phyloP scores from a whole-genome alignment of 2,888 invertebrate species.

The Melanargia galathea region DNA sequence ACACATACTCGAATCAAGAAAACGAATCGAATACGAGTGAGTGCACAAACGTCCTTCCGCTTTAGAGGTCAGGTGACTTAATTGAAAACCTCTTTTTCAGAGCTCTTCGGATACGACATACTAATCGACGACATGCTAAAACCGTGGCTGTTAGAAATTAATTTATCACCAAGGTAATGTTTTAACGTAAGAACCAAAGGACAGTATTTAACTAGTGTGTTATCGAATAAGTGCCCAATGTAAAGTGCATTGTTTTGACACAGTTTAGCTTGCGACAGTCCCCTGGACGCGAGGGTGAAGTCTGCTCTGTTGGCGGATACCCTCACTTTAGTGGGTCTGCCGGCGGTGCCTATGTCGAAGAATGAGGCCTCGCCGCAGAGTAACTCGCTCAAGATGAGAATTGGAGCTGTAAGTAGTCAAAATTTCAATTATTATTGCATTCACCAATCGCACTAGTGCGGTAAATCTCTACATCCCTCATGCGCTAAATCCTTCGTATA shows the following conservation, averaged over 20 bases:
- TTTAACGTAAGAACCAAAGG: conserved; percentile 1
- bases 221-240: not conserved
- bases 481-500: no score
- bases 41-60: no score
- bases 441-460: no score
- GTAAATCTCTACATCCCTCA: no score
- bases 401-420: conserved; percentile 64
- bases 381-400: conserved; percentile 71
- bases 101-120: conserved; percentile 97
- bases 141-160: conserved; percentile 98
- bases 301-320: conserved; percentile 95
- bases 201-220: not conserved
- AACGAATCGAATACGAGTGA: no score
- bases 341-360: conserved; percentile 87
- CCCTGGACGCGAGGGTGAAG: conserved; percentile 95
- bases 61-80: no score
- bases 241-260: not conserved
- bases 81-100: conserved; percentile 70
- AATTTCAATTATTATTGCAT: no score
- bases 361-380: conserved; percentile 52
- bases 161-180: conserved; percentile 90
- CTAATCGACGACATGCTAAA: conserved; percentile 94
- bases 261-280: conserved; percentile 93
- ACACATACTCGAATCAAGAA: no score
- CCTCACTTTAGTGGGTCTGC: conserved; percentile 94